Evolutionary conservation across 2,113 vertebrate genomes (phyloP), one percentile per base, ranked within the genome.

Genomic region (Colius striatus): DNA sequence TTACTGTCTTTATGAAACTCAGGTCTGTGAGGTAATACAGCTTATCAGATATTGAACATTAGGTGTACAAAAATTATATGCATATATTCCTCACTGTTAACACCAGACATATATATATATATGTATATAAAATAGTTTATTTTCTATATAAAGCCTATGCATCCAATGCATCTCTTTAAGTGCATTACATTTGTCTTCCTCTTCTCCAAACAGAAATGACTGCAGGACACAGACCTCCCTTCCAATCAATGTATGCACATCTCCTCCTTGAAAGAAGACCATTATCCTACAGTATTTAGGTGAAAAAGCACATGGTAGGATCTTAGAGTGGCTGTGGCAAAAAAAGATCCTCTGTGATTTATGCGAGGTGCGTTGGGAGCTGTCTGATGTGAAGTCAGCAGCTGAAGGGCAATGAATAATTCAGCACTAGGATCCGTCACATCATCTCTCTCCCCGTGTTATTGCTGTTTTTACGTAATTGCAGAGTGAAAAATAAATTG

Each of bases 351-450:
- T 48, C 93, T 76, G 50, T 97, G 95, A 98, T 98, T 97, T 98
- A 97, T 97, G 93, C 34, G 51, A 89, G 84, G 60, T 94, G 92
- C 91, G 81, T 90, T 87, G 94, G 89, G 95, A 97, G 85, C 95
- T 94, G 95, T 96, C 97, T 98, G 96, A 94, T 96, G 94, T 94
- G 97, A 98, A 97, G 96, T 97, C 97, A 97, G 93, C 96, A 97
- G 90, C 96, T 95, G 95, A 97, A 97, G 97, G 96, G 80, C 29
- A 91, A 98, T 98, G 97, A 98, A 98, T 98, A 97, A 98, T 98
- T 98, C 97, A 98, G 96, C 83, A 58, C 50, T 20, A 6, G 63
- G 94, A 96, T 96, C 97, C 94, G 87, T 98, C 68, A 77, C 96
- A 97, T 97, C 96, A 96, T 97, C 97, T 96, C 95, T 94, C 96